Conservation (phyloP, 2,113 vertebrate genomes). For the Urocitellus parryii region DNA sequence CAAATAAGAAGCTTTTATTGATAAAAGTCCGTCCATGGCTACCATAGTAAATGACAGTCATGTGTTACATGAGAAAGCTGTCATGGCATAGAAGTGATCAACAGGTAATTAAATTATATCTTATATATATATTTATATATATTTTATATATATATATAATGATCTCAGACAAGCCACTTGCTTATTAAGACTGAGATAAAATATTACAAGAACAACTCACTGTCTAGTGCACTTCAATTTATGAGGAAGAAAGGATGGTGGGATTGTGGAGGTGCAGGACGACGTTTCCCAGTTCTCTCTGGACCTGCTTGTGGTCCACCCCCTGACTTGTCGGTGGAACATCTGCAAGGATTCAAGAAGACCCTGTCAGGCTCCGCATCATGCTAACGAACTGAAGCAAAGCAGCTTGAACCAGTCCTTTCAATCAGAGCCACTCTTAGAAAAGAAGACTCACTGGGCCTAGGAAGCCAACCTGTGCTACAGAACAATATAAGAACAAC, state of each 20-base stretch:
- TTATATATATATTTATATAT: too few species aligned
- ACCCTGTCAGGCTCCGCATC: slow-evolving; percentile 45
- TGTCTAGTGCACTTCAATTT: slow-evolving; percentile 98
- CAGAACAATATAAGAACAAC: neutral
- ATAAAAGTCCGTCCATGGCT: neutral
- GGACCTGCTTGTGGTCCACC: slow-evolving; percentile 98
- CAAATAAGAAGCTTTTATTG: neutral
- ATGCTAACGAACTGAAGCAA: neutral
- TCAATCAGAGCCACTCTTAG: neutral
- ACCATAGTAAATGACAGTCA: neutral
- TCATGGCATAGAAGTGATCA: neutral
- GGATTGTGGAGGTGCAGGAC: slow-evolving; percentile 98
- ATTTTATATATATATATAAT: too few species aligned
- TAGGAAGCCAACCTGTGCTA: neutral
- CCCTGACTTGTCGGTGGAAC: slow-evolving; percentile 97
- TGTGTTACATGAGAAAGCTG: neutral
- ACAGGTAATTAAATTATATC: neutral
- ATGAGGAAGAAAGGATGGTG: slow-evolving; percentile 97
- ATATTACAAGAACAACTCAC: slow-evolving; percentile 87
- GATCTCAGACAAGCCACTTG: neutral
- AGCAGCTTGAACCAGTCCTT: neutral
- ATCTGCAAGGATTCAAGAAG: slow-evolving; percentile 89
- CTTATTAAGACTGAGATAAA: neutral
- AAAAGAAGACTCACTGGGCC: neutral
- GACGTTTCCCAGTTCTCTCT: slow-evolving; percentile 96